Evolutionary conservation across 92 coral and sea anemone species (phyloP), one percentile per base, ranked within the genome.

Genomic region (Virgularia gustaviana): DNA sequence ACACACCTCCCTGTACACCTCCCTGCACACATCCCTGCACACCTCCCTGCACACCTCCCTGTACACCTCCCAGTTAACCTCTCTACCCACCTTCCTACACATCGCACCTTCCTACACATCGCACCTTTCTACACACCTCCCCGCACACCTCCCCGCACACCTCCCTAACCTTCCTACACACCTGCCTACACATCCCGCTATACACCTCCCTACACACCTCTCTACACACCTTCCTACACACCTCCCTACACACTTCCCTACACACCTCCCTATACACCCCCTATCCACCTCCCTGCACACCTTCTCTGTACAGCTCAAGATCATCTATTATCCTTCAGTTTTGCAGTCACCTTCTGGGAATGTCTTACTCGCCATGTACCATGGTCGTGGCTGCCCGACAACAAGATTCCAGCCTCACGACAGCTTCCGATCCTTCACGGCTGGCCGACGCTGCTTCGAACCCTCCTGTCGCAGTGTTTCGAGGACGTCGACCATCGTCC

Each of bases 311-410:
- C 55, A 5, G 15, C 22, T 15, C 22, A 19, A 15, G 5, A 4
- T 15, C 55, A n/a, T 2, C 4, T 22, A 0, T 9, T 11, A 7
- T 33, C 39, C 19, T 13, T 65, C 62, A 92, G 96, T 67, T 89
- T 92, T 79, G 98, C 90, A 12, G 90, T 81, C 1, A 47, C 80
- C 34, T 65, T 86, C 76, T 92, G 98, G 98, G 98, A 92, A 70
- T 86, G 87, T 61, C 59, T 92, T 19, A 79, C 94, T 19, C 87
- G 88, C 36, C 70, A 80, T 5, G 16, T 49, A 25, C 98, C 98
- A 9, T 92, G 98, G 98, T 81, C 87, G 2, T 92, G 96, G 98
- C 76, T 92, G 6, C 45, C 67, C 0, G 73, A 73, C 18, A 39
- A 19, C 34, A 68, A 70, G 27, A 72, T 87, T 9, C 74, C 74